Evolutionary conservation across 2,113 vertebrate genomes (phyloP), one percentile per base, ranked within the genome.

Genomic region (Gallinago jamesoni): DNA sequence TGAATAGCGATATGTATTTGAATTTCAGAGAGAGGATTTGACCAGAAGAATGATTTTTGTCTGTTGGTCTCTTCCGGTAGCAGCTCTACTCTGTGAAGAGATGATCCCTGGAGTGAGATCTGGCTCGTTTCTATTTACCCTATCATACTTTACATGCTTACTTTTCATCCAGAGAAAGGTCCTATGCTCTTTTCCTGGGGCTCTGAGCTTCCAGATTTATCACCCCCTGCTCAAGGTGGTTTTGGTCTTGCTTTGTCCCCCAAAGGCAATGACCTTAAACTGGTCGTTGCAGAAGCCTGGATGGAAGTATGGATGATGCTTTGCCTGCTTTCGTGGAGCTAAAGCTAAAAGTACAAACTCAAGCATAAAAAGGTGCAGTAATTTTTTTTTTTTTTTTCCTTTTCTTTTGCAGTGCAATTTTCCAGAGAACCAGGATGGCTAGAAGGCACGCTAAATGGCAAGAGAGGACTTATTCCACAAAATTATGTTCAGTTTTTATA

Each of bases 361-460:
- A 67, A 43, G 43, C 52, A 60, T 59, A 48, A 69, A 76, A 95
- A 72, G n/a, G 72, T 52, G 33, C 47, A 91, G 57, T 96, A 57
- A 77, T 63, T 56, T 59, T 60, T 95, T 74, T 63, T 74, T 63
- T 37, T 56, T 60, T 60, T 95, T 74, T 91, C 24, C 87, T 81
- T 97, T 92, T 93, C 77, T 95, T 97, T 97, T 92, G 37, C 94
- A 98, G 98, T 98, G 83, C 98, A 98, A 94, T 97, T 96, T 90
- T 99, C 99, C 33, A 98, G 98, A 93, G 99, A 99, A 91, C 99
- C 99, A 5, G 99, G 99, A 94, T 99, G 99, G 99, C 98, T 99
- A 70, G 99, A 99, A 96, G 99, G 99, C 93, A 99, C 99, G 2
- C 98, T 99, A 98, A 98, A 99, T 73, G 99, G 99, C 96, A 99